Evolutionary conservation across 2,797 vertebrate species (phyloP), one percentile per base, ranked within the genome.

Genomic region (Cryptoprocta ferox): DNA sequence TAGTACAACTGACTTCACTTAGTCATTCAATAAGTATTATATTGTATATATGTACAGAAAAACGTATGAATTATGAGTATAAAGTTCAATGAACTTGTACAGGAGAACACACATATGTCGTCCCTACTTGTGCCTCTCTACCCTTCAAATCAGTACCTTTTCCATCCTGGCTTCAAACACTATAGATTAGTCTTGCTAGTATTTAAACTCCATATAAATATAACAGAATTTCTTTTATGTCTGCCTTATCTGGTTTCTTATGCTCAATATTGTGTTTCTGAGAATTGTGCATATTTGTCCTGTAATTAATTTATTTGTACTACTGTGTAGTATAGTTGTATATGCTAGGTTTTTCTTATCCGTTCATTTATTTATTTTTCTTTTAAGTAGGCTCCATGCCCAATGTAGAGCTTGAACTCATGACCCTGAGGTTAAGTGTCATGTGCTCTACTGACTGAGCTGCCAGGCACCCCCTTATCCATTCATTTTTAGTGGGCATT

Each of bases 21-120:
- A 90, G 14, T 87, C 12, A 85, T 68, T 75, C 73, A 82, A 28
- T 65, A 73, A 89, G 21, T 91, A 91, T 88, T 83, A 91, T 26
- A 65, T 88, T 73, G 18, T 81, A 71, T 19, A 61, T n/a, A 85
- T 13, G 5, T 35, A 28, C 6, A 61, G 11, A 66, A 66, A 89
- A 68, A 45, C 75, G 1, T 88, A 32, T 3, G 89, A 37, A 92
- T 84, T 13, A 18, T 42, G n/a, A 91, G 12, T 50, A 19, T 39
- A 95, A 91, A 68, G 14, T 50, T 80, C 45, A 92, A 11, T 81
- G 13, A 84, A 61, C 68, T 84, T 71, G 30, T 50, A 45, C 8
- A 81, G 76, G 56, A 56, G 65, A 42, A 83, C 5, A 42, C 9
- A 65, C 4, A 66, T 19, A 88, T 73, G 7, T 93, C 78, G 24